Percentiles rank a stretch among this genome's conserved stretches.
Evolutionary conservation across 2,888 invertebrate species (phyloP).

Genomic region (Leptopilina drosophilae): DNA sequence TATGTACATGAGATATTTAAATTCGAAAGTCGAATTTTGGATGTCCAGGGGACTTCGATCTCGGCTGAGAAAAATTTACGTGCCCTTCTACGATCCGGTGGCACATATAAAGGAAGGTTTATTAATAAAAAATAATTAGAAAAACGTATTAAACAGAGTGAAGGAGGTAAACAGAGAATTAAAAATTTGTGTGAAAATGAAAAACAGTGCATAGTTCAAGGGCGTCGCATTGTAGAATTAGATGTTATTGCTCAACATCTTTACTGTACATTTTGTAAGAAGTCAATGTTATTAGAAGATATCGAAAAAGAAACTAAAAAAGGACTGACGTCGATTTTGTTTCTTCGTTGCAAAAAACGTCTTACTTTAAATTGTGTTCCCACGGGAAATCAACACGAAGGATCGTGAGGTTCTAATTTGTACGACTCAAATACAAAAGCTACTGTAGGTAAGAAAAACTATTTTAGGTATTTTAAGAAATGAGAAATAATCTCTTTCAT

Average conservation of each 20-base stretch:
- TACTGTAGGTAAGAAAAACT: background rate
- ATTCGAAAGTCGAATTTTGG: no score
- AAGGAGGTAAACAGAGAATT: no score
- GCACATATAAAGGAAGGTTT: no score
- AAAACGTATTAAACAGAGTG: no score
- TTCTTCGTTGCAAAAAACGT: slow-evolving; percentile 4
- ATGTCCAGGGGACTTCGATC: no score
- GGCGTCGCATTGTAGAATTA: background rate
- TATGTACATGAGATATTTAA: no score
- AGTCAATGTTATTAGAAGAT: slow-evolving; percentile 41
- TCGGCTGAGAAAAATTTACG: no score
- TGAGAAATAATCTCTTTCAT: no score
- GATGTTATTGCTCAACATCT: background rate
- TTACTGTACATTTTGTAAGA: background rate
- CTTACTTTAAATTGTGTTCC: background rate
- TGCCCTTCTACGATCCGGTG: no score
- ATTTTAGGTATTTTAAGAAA: no score
- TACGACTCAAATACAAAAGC: background rate
- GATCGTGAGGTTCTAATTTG: background rate
- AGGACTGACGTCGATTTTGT: slow-evolving; percentile 28
- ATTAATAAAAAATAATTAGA: no score
- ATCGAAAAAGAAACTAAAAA: slow-evolving; percentile 28
- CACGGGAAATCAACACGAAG: slow-evolving; percentile 5
- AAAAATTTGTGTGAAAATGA: no score
- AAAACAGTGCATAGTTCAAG: background rate